Base-by-base conservation (phyloP, 2,888 invertebrate genomes). In the Coelinius sp. region DNA sequence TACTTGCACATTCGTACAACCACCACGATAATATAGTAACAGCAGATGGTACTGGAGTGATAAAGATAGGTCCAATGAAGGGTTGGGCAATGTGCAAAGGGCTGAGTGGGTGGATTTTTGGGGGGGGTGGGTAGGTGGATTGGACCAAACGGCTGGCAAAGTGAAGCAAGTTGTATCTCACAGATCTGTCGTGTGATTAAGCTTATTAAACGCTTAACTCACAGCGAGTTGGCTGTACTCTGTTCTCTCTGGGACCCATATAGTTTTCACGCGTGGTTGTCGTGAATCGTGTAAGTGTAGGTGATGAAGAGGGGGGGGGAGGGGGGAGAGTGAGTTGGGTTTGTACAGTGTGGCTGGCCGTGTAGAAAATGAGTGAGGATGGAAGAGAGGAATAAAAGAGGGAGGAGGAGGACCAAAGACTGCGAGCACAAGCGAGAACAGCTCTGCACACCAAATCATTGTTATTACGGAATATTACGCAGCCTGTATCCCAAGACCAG, bases 201-300 rank as follows among this genome's bases (percentile, higher is more conserved):
- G 87, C 86, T 87, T 87, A 87, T 87, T 87, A 87, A 87, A 87
- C 86, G 86, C 86, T 86, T 87, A 87, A 87, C 87, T 87, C 87
- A 87, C 71, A 78, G 81, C 76, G 80, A 80, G 78, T 82, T 84
- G 82, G 82, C 78, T 82, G 79, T 80, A 72, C 73, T 71, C 76
- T 59, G 73, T 74, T 78, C 79, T 75, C 75, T 76, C n/a, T n/a
- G n/a, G 71, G 71, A 64, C 76, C 69, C 53, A 71, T 70, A 75
- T 70, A 75, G 72, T 72, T 73, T 72, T 71, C n/a, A 52, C 70
- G 59, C 52, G 64, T 24, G 46, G 68, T 53, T 59, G 71, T 65
- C 44, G 67, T 35, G 59, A 46, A 63, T 63, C 31, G 68, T 72
- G 73, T 52, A 52, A 66, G 69, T 62, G 41, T 24, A 71, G 46